A percentile compares a stretch with the other conserved stretches of the same genome.
phyloP scores from a whole-genome alignment of 2,113 vertebrate genomes.

The Anas platyrhynchos region DNA sequence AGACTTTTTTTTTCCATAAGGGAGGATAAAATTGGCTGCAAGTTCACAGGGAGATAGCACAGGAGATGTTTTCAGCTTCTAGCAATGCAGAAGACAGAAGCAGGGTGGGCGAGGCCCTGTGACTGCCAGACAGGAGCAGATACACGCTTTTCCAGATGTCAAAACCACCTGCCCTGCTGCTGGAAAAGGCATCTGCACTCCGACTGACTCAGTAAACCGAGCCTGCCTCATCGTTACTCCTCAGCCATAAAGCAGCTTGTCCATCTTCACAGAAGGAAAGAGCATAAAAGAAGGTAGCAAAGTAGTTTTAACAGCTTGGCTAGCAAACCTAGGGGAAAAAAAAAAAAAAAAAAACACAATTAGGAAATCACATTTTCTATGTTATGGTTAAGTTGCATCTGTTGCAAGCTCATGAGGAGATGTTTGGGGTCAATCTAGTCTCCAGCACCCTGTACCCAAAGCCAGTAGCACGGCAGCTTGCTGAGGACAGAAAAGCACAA shows the following conservation, averaged over 20 bases:
- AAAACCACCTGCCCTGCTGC: conserved; percentile 20
- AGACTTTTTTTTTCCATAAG: neutral
- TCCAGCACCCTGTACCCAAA: neutral
- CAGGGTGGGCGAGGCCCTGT: neutral
- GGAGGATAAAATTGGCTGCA: neutral
- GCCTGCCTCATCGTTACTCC: neutral
- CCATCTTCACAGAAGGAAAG: neutral
- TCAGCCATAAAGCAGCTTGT: neutral
- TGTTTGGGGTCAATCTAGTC: neutral
- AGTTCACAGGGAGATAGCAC: neutral
- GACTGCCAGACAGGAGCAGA: neutral
- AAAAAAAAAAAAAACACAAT: neutral
- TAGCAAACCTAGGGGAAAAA: neutral
- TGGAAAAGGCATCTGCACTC: conserved; percentile 10
- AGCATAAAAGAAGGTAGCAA: neutral
- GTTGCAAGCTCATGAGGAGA: neutral
- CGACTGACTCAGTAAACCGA: neutral
- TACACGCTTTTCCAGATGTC: neutral
- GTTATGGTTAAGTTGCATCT: neutral
- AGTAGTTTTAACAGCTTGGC: neutral
- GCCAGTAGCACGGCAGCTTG: neutral
- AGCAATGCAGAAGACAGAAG: neutral
- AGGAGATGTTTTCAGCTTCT: neutral
- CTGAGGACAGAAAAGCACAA: neutral
- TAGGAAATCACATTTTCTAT: conserved; percentile 2